phyloP scores from a whole-genome alignment of 2,797 vertebrate species.

The Geotrypetes seraphini region DNA sequence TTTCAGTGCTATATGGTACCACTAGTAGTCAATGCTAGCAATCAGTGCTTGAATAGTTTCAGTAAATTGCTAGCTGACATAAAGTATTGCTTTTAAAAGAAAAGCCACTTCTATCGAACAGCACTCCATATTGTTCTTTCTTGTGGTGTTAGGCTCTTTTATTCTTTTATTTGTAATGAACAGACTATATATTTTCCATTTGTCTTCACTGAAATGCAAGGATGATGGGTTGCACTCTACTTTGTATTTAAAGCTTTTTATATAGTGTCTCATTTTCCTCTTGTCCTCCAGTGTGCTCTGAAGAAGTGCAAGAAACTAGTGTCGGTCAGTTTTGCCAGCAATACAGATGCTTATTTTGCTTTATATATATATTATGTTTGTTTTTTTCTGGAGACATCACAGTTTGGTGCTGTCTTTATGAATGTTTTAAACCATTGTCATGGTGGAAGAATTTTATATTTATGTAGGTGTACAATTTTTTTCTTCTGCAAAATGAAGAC shows the following conservation, averaged over 20 bases:
- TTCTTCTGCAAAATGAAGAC: constrained; percentile 81
- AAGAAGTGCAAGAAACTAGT: constrained; percentile 61
- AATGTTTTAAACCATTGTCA: constrained; percentile 99
- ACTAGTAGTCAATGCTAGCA: no score
- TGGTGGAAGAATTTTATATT: constrained; percentile 99
- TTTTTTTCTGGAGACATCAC: constrained; percentile 82
- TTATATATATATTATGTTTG: constrained; percentile 58
- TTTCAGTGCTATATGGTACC: no score
- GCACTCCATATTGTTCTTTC: constrained; percentile 73
- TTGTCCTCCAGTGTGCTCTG: constrained; percentile 57
- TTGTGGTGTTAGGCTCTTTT: constrained; percentile 50
- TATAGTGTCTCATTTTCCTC: constrained; percentile 36
- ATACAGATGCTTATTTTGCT: constrained; percentile 71
- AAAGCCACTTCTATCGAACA: constrained; percentile 55
- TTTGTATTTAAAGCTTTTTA: constrained; percentile 62
- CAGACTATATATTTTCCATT: constrained; percentile 55
- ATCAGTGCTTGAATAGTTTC: no score
- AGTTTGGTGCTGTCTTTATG: constrained; percentile 88
- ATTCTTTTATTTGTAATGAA: constrained; percentile 40
- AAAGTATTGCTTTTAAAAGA: constrained; percentile 54
- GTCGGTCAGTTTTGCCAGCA: constrained; percentile 59
- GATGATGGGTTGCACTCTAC: constrained; percentile 58
- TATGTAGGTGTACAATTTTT: constrained; percentile 99
- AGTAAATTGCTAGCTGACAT: no score
- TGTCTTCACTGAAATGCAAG: constrained; percentile 54